Percentiles rank a stretch among this genome's conserved stretches.
Evolutionary conservation across 1,140 invertebrate species (phyloP).

Genomic region (Ridgeia piscesae): DNA sequence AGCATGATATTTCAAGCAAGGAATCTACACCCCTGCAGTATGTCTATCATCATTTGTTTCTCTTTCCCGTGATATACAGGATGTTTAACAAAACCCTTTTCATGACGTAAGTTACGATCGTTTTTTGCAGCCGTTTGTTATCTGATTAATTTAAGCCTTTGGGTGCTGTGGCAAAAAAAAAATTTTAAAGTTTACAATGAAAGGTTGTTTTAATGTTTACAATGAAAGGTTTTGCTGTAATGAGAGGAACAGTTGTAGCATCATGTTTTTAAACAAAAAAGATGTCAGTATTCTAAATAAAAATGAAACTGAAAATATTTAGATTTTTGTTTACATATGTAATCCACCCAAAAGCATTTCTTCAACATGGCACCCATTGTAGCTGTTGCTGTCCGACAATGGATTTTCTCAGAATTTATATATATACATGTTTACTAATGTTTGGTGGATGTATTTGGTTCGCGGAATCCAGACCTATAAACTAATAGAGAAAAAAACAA

Average conservation of each 20-base stretch:
- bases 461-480: no score
- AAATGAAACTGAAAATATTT: neutral
- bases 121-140: neutral
- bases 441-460: no score
- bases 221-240: neutral
- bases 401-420: no score
- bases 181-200: no score
- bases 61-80: no score
- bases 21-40: neutral
- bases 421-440: no score
- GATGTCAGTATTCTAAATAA: neutral
- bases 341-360: neutral
- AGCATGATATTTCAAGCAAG: neutral
- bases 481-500: no score
- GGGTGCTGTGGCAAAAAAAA: no score
- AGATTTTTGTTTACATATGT: neutral
- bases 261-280: neutral
- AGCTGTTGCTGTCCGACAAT: no score
- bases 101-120: neutral
- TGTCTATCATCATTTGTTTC: neutral
- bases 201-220: neutral
- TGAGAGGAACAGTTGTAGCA: neutral
- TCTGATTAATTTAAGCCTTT: neutral
- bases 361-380: no score
- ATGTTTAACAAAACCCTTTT: neutral